phyloP scores from a whole-genome alignment of 1,140 invertebrate species.

The Saccostrea cuccullata region DNA sequence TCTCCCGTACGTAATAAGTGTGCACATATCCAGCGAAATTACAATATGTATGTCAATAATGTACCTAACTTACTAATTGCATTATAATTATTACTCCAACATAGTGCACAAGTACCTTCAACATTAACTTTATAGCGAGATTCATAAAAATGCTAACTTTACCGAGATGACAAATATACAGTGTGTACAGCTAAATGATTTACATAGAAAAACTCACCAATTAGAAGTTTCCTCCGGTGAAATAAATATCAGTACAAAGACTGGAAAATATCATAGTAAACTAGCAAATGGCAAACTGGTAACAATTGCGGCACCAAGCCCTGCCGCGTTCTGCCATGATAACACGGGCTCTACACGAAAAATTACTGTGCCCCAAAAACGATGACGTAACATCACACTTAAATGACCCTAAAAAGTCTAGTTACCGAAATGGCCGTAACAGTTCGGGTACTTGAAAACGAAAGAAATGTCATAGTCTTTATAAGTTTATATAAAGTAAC shows the following conservation, averaged over 20 bases:
- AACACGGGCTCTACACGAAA: background rate
- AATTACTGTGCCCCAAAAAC: background rate
- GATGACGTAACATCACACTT: background rate
- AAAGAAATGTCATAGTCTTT: too few relatives aligned
- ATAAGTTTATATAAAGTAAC: too few relatives aligned
- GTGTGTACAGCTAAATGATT: background rate
- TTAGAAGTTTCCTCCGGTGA: conserved; percentile 3
- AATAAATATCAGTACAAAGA: background rate
- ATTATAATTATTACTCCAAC: background rate
- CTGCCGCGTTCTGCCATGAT: background rate
- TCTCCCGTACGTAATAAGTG: background rate
- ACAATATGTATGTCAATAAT: background rate
- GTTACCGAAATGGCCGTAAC: background rate
- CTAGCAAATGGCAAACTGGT: too few relatives aligned
- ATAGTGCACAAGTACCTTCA: background rate
- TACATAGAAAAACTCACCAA: background rate
- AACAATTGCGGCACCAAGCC: too few relatives aligned
- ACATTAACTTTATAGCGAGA: background rate
- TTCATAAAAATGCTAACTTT: background rate
- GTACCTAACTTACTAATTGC: background rate
- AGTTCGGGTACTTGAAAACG: background rate
- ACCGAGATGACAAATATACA: background rate
- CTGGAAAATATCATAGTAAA: too few relatives aligned
- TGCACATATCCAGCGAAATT: background rate
- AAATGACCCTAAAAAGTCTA: background rate